Evolutionary conservation across 2,888 invertebrate genomes (phyloP), one percentile per base, ranked within the genome.

Genomic region (Theretra japonica): DNA sequence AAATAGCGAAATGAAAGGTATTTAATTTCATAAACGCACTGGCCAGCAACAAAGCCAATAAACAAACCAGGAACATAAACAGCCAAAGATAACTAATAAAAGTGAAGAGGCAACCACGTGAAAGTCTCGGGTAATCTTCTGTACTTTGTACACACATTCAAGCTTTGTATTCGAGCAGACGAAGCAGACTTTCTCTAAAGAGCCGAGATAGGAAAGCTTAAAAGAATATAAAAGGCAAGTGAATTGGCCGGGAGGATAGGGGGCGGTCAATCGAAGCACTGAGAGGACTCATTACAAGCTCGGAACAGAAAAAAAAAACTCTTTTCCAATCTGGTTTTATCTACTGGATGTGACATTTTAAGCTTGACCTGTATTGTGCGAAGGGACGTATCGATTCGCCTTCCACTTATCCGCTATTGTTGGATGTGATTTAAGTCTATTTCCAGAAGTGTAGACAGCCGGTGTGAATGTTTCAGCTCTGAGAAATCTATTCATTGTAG

Each of bases 191-290:
- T 72, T 71, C 73, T 71, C 71, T 73, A 69, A 71, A 70, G 56
- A 69, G 58, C 69, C 50, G 62, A 85, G 85, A 87, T 86, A 85
- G 86, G 79, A 81, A 85, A 85, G 83, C 84, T 87, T 86, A 87
- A 89, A 89, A 89, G 89, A 89, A 85, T 90, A 89, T 86, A 89
- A 89, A 82, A 89, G 82, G 84, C 86, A 85, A 89, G 88, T 85
- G 90, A 90, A 91, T 90, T 88, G 90, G 86, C 83, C 79, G 77
- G 79, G 80, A 85, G 85, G 80, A 86, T 88, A 82, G 83, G 84
- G 86, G 88, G 88, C 88, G 91, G 92, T 91, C 93, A 92, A 92
- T 92, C 85, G 90, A 93, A 89, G 84, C 91, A 87, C 81, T 83
- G 88, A 88, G 88, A 86, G 87, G 86, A 87, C 90, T 93, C 92